Evolutionary conservation across 2,113 vertebrate species (phyloP).

Genomic region (Caretta caretta): DNA sequence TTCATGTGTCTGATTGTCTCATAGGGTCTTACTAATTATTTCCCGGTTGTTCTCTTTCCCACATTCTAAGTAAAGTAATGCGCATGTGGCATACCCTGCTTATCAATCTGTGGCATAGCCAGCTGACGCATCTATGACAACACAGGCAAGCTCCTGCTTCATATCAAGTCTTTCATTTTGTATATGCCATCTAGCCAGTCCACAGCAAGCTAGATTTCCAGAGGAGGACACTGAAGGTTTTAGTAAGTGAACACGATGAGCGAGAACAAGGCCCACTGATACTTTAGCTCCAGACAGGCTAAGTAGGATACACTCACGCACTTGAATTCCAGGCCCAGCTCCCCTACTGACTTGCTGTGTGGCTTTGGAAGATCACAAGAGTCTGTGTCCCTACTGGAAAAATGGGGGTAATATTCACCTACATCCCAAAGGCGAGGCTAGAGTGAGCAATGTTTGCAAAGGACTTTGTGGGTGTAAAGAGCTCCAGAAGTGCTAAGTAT

Average conservation of each 20-base stretch:
- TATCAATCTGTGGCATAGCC: no score
- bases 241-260: background rate
- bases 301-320: background rate
- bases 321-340: background rate
- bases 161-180: background rate
- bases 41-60: background rate
- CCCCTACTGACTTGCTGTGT: no score
- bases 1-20: background rate
- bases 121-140: background rate
- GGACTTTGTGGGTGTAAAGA: background rate
- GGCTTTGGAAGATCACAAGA: background rate
- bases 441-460: background rate
- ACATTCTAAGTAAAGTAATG: background rate
- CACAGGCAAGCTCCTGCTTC: background rate
- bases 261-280: background rate
- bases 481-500: background rate
- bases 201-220: background rate
- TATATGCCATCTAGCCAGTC: background rate
- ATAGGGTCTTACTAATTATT: background rate
- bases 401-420: background rate
- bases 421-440: background rate
- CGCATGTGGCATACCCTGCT: background rate
- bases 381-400: background rate
- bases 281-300: background rate
- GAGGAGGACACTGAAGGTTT: background rate